phyloP scores from a whole-genome alignment of 2,797 vertebrate species.

The Eurystomus glaucurus region DNA sequence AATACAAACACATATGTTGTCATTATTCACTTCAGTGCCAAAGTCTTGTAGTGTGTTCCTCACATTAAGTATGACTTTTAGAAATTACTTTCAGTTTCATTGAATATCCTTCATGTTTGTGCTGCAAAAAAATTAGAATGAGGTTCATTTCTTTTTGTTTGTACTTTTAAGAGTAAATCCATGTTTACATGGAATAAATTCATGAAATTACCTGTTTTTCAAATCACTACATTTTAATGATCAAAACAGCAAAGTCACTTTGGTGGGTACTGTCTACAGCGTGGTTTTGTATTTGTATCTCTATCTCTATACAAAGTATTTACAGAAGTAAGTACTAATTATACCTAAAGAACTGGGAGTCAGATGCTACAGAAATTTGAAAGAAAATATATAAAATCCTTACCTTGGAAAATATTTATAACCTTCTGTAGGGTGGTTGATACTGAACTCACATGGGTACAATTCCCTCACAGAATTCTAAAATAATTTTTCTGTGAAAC shows the following conservation, averaged over 20 bases:
- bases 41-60: neutral
- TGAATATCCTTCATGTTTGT: neutral
- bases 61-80: neutral
- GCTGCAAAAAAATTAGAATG: rapidly evolving
- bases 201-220: neutral
- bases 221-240: neutral
- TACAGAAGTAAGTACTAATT: neutral
- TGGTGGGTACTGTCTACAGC: neutral
- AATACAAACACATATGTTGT: neutral
- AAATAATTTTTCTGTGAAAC: neutral
- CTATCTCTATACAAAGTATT: neutral
- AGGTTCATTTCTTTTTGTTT: neutral
- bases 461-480: neutral
- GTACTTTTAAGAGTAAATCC: neutral
- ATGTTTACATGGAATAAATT: neutral
- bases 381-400: neutral
- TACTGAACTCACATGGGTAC: neutral
- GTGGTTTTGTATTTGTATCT: neutral
- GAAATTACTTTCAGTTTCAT: neutral
- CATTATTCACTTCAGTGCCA: neutral
- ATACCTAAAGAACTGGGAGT: neutral
- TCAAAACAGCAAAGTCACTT: neutral
- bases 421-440: neutral
- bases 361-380: neutral
- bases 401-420: neutral